Evolutionary conservation across 2,888 invertebrate species (phyloP), one percentile per base, ranked within the genome.

Genomic region (Venustoraphidia nigricollis): DNA sequence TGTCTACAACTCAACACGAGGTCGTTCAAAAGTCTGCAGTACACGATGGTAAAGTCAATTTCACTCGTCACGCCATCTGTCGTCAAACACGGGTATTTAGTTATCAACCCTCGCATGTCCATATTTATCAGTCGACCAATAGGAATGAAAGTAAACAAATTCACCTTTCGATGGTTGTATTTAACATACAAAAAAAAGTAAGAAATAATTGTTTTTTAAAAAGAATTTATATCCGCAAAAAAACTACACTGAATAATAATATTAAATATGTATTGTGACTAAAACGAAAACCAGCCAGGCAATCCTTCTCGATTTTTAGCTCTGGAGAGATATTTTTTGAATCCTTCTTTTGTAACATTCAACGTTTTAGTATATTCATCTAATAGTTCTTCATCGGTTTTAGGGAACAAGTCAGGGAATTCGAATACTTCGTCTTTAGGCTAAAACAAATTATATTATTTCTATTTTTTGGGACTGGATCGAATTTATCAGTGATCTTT

Each of bases 231-330:
- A 6, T 27, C 27, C 27, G 27, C 27, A 27, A 27, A 27, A 27
- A 27, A 27, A 27, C 27, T 27, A 27, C 27, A 27, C 3, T 27
- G 27, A 42, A 42, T 42, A 42, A 42, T 11, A 17, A 9, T 34
- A 34, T 34, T 17, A 42, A 27, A 34, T n/a, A 44, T 17, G 17
- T 17, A 17, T 9, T 36, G 1, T 8, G 62, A 62, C 60, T 74
- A 85, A 59, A 83, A 71, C 35, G 80, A 76, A 66, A 79, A 89
- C 89, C 89, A 90, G 51, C 82, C 81, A 6, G 89, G 87, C 41
- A 82, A 68, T 58, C 82, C 84, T 41, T 80, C 76, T 59, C 82
- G 71, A 51, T 77, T 67, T 64, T 80, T 81, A 59, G 81, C 82
- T 53, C 73, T 71, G 2, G 77, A 70, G 48, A 81, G 59, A 57